These are phyloP conservation scores for Tolypeutes matacus DNA, from an alignment of 2,797 vertebrate species.

Conservation along the genomic window DNA sequence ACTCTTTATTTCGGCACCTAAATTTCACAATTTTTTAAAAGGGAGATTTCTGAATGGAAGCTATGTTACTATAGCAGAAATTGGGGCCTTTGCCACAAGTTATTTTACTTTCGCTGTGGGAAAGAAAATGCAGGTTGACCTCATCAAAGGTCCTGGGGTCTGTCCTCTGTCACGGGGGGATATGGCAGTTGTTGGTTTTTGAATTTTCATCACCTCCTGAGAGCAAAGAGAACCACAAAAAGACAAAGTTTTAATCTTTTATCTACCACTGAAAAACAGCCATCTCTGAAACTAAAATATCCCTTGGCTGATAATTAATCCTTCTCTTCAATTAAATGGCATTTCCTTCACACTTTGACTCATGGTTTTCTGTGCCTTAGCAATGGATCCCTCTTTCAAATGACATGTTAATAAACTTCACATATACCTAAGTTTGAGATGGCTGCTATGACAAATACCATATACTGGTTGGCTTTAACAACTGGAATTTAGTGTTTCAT, in stretches of 20 bases:
- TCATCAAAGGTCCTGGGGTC: neutral
- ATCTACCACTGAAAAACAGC: neutral
- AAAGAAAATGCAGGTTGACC: neutral
- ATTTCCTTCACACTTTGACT: neutral
- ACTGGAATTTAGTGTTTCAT: no score
- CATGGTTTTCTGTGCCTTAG: neutral
- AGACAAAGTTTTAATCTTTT: neutral
- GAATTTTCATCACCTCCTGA: neutral
- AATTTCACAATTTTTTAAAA: neutral
- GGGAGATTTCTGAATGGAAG: neutral
- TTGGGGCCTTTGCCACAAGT: neutral
- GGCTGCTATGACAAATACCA: no score
- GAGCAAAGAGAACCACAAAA: neutral
- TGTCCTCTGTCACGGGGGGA: neutral
- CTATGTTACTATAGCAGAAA: neutral
- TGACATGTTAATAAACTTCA: neutral
- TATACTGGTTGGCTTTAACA: no score
- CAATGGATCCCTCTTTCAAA: neutral
- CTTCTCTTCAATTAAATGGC: constrained; percentile 10
- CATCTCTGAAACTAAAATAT: neutral
- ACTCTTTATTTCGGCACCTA: neutral
- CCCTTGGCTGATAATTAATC: neutral
- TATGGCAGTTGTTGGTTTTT: neutral
- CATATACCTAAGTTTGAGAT: neutral
- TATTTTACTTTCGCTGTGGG: neutral